phyloP scores from a whole-genome alignment of 1,140 invertebrate species.

The Drosophila simulans region DNA sequence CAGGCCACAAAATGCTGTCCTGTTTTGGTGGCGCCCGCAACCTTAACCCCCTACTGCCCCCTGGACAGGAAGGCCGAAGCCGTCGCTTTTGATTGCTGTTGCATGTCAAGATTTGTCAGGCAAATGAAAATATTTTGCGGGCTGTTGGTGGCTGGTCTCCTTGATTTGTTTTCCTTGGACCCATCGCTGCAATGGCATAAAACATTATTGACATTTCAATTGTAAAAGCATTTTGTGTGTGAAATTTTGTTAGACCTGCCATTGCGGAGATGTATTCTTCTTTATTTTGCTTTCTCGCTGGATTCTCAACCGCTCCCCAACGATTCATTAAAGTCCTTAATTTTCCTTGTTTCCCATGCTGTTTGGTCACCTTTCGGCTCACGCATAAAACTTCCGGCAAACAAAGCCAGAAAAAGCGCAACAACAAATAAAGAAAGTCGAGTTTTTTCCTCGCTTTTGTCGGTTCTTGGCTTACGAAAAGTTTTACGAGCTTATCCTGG shows the following conservation, averaged over 20 bases:
- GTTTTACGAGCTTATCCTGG: slow-evolving; percentile 75
- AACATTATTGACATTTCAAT: slow-evolving; percentile 83
- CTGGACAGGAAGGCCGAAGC: slow-evolving; percentile 9
- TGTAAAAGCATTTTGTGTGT: slow-evolving; percentile 69
- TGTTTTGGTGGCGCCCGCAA: slow-evolving; percentile 17
- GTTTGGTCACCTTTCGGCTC: slow-evolving; percentile 52
- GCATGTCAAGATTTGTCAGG: slow-evolving; percentile 75
- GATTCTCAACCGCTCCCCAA: neutral
- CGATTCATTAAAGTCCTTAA: slow-evolving; percentile 58
- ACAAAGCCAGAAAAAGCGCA: slow-evolving; percentile 42
- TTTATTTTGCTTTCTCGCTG: slow-evolving; percentile 41
- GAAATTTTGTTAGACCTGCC: slow-evolving; percentile 35
- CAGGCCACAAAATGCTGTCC: slow-evolving; percentile 74
- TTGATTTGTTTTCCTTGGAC: slow-evolving; percentile 13
- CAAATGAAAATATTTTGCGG: slow-evolving; percentile 74
- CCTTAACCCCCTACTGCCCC: slow-evolving; percentile 8
- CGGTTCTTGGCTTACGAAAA: slow-evolving; percentile 55
- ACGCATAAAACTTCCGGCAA: slow-evolving; percentile 67
- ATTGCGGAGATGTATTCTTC: slow-evolving; percentile 27
- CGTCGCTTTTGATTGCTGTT: slow-evolving; percentile 72
- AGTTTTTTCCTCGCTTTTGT: slow-evolving; percentile 38
- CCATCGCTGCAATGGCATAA: slow-evolving; percentile 68
- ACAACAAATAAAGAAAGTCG: slow-evolving; percentile 62
- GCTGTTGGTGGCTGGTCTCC: neutral
- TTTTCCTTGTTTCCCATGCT: slow-evolving; percentile 19